phyloP scores from a whole-genome alignment of 2,113 vertebrate species.

The Ramphastos sulfuratus region DNA sequence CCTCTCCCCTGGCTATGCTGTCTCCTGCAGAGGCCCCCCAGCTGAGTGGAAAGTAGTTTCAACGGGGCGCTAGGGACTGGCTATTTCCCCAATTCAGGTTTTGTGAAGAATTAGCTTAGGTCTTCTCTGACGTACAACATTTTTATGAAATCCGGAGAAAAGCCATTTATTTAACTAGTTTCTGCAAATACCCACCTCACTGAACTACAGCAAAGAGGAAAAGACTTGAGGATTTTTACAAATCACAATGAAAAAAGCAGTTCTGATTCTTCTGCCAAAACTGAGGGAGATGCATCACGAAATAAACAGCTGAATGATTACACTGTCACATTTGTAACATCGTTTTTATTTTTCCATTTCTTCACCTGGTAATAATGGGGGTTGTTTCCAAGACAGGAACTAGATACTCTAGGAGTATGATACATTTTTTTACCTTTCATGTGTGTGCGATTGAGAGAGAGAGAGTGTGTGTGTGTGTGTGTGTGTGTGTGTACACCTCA shows the following conservation, averaged over 20 bases:
- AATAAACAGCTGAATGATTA: not conserved
- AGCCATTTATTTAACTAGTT: not conserved
- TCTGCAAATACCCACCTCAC: not conserved
- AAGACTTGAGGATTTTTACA: not conserved
- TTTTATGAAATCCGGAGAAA: not conserved
- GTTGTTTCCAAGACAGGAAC: not conserved
- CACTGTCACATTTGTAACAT: not conserved
- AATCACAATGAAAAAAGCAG: not conserved
- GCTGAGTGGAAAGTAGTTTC: not conserved
- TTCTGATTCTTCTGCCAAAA: not conserved
- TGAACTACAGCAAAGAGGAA: constrained; percentile 15
- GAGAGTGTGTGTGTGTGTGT: too few species aligned
- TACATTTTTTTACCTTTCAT: not conserved
- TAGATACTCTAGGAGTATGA: not conserved
- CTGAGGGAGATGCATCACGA: not conserved
- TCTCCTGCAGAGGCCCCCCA: not conserved
- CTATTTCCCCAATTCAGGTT: not conserved
- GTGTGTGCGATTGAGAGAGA: not conserved
- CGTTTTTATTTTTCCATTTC: not conserved
- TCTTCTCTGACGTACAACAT: not conserved
- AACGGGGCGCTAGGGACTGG: not conserved
- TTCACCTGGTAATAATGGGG: too few species aligned
- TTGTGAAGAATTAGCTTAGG: not conserved
- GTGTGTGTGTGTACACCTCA: fast-evolving
- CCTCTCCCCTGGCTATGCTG: not conserved